Evolutionary conservation across 2,797 vertebrate genomes (phyloP).

Genomic region (Dermochelys coriacea): DNA sequence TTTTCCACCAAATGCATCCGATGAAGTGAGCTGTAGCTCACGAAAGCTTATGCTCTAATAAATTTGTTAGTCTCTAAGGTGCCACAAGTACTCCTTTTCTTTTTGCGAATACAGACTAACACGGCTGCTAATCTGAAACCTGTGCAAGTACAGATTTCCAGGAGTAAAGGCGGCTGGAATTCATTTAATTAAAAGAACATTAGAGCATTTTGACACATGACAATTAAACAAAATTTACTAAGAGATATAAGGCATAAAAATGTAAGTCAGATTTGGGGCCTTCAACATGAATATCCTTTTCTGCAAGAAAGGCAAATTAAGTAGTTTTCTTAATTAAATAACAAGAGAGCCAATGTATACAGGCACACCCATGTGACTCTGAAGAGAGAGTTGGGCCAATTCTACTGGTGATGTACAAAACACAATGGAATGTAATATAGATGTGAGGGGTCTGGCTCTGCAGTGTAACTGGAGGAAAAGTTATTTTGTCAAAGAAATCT

Average conservation of each 20-base stretch:
- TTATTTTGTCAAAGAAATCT: too few species aligned
- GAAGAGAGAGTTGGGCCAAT: background rate
- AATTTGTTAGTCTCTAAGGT: too few species aligned
- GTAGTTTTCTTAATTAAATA: background rate
- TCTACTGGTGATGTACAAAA: background rate
- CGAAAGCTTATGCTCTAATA: too few species aligned
- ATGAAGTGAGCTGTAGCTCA: too few species aligned
- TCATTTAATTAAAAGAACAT: background rate
- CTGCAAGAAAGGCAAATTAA: background rate
- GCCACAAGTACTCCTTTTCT: too few species aligned
- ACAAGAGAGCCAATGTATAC: background rate
- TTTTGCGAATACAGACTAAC: too few species aligned
- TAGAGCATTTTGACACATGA: background rate
- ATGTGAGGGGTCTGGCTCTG: fast-evolving
- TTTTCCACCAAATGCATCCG: too few species aligned
- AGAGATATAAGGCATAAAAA: fast-evolving
- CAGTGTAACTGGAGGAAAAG: fast-evolving
- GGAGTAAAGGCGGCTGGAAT: background rate
- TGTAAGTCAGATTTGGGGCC: fast-evolving
- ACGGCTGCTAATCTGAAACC: too few species aligned
- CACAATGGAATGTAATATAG: background rate
- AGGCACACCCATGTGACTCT: fast-evolving
- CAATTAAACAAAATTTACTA: background rate
- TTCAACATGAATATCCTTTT: background rate
- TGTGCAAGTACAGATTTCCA: background rate